Conservation (phyloP, 1,140 invertebrate genomes). For the Caenorhabditis inopinata region DNA sequence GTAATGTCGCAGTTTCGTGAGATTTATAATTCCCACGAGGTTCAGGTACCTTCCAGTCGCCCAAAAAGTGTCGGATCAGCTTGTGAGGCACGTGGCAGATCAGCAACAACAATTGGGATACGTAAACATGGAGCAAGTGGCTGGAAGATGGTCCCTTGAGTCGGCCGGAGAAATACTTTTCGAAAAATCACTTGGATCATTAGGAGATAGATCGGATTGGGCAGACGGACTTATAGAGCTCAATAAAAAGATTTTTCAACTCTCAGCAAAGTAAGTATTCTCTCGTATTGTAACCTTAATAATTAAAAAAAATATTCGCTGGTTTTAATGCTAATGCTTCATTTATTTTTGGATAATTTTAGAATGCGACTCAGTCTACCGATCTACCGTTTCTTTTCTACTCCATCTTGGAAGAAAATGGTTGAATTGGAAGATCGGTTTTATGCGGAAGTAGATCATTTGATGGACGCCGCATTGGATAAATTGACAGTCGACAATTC, state of each 20-base stretch:
- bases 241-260: constrained; percentile 64
- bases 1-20: background rate
- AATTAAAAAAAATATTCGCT: too few species aligned
- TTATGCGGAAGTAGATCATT: constrained; percentile 58
- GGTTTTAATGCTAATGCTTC: too few species aligned
- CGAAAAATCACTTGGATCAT: constrained; percentile 63
- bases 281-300: too few species aligned
- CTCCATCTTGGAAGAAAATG: constrained; percentile 65
- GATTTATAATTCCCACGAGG: background rate
- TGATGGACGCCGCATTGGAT: constrained; percentile 60
- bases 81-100: constrained; percentile 70
- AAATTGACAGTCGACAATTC: constrained; percentile 1
- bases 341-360: too few species aligned
- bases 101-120: constrained; percentile 54
- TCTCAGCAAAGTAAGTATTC: constrained; percentile 63
- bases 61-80: constrained; percentile 79
- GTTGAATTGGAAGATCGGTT: constrained; percentile 65
- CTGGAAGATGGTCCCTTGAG: constrained; percentile 67
- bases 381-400: constrained; percentile 61
- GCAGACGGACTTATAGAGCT: constrained; percentile 63
- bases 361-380: constrained; percentile 56
- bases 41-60: constrained; percentile 74
- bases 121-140: constrained; percentile 61
- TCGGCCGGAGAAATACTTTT: constrained; percentile 67
- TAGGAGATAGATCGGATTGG: constrained; percentile 54